Evolutionary conservation across 2,113 vertebrate genomes (phyloP).

Genomic region (Atherinomorus stipes): DNA sequence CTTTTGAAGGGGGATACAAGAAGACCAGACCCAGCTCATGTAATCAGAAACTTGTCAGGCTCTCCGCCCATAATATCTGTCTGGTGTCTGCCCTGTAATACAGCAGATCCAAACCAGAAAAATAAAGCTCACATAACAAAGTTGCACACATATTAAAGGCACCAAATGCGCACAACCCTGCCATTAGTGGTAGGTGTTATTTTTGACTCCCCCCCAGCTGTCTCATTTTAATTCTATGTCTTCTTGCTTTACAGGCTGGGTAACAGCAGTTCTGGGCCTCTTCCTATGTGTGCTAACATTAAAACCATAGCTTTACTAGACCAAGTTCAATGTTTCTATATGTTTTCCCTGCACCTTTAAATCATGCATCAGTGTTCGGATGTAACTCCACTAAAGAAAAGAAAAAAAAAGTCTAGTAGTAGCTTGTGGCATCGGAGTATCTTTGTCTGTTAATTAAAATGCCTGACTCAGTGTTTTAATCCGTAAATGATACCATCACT

Average conservation of each 20-base stretch:
- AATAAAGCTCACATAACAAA: slow-evolving; percentile 74
- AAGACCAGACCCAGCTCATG: slow-evolving; percentile 51
- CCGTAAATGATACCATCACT: slow-evolving; percentile 51
- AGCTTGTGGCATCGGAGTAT: slow-evolving; percentile 37
- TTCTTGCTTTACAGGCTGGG: slow-evolving; percentile 60
- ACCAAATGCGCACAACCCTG: slow-evolving; percentile 66
- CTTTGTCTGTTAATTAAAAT: slow-evolving; percentile 63
- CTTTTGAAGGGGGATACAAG: slow-evolving; percentile 28
- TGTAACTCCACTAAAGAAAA: slow-evolving; percentile 3
- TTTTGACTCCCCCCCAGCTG: slow-evolving; percentile 65
- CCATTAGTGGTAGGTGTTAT: slow-evolving; percentile 79
- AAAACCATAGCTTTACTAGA: slow-evolving; percentile 36
- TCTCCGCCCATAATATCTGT: slow-evolving; percentile 73
- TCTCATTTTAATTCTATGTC: slow-evolving; percentile 77
- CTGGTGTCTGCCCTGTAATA: slow-evolving; percentile 79
- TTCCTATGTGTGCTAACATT: slow-evolving; percentile 52
- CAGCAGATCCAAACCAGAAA: slow-evolving; percentile 73
- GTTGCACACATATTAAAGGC: slow-evolving; percentile 80
- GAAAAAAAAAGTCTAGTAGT: neutral
- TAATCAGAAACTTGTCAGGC: slow-evolving; percentile 67
- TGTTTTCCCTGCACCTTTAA: neutral
- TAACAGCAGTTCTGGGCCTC: slow-evolving; percentile 61
- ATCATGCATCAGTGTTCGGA: slow-evolving; percentile 2
- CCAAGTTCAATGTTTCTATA: slow-evolving; percentile 18
- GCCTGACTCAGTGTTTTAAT: slow-evolving; percentile 38